phyloP scores from a whole-genome alignment of 2,888 invertebrate species.

The Stenichneumon culpator region DNA sequence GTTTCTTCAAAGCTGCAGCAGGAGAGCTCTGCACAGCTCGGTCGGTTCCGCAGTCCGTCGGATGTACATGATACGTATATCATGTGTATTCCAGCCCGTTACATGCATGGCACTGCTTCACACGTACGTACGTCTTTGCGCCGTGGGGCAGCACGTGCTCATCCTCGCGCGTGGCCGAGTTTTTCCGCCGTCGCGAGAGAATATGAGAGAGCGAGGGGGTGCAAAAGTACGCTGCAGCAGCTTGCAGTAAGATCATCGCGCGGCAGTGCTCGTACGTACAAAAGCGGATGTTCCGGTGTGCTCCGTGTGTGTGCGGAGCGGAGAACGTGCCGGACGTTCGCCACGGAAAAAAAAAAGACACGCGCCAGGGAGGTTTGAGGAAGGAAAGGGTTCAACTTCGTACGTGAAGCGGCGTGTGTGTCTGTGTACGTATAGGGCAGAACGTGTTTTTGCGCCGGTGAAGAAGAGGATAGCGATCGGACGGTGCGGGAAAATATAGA shows the following conservation, averaged over 20 bases:
- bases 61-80: constrained; percentile 1
- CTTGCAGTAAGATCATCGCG: constrained; percentile 30
- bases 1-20: not conserved
- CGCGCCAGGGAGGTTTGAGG: constrained; percentile 2
- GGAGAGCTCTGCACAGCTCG: not conserved
- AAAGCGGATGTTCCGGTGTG: constrained; percentile 28
- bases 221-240: constrained; percentile 45
- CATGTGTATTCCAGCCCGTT: constrained; percentile 27
- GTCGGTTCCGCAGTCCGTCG: constrained; percentile 1
- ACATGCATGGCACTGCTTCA: constrained; percentile 38
- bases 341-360: constrained; percentile 34
- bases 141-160: constrained; percentile 50
- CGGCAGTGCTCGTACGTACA: constrained; percentile 17
- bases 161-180: constrained; percentile 59
- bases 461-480: constrained; percentile 78
- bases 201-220: constrained; percentile 20
- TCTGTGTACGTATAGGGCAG: constrained; percentile 16
- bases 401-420: not conserved
- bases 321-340: constrained; percentile 54
- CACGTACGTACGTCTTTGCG: constrained; percentile 36
- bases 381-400: constrained; percentile 18
- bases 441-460: constrained; percentile 75
- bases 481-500: constrained; percentile 56
- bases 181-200: constrained; percentile 41
- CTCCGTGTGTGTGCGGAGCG: constrained; percentile 12